Conservation (phyloP, 2,113 vertebrate species). For the Gallinago jamesoni region DNA sequence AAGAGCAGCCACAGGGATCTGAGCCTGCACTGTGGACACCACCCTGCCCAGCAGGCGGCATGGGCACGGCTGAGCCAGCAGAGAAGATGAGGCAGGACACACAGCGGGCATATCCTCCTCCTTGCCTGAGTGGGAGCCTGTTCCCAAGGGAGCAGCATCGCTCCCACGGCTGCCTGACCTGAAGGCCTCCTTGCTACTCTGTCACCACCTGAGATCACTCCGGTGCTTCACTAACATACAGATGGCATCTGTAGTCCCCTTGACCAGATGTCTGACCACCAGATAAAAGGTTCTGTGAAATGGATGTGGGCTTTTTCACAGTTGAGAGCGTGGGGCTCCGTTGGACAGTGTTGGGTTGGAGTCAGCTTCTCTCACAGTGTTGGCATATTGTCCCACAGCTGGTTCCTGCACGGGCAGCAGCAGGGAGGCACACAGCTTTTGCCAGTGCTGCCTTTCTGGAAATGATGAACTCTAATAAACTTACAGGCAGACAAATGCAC, state of each 20-base stretch:
- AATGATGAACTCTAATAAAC: neutral
- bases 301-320: no score
- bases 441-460: neutral
- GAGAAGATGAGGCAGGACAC: neutral
- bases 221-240: fast-evolving
- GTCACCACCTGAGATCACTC: neutral
- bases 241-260: no score
- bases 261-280: neutral
- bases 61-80: fast-evolving
- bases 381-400: neutral
- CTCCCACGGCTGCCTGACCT: neutral
- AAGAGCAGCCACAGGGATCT: fast-evolving
- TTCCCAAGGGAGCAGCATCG: neutral
- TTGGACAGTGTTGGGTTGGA: neutral
- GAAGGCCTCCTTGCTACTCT: neutral
- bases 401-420: neutral
- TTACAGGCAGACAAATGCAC: neutral
- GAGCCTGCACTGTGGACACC: fast-evolving
- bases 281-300: no score
- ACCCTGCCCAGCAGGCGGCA: fast-evolving
- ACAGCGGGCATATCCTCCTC: fast-evolving
- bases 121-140: neutral
- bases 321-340: no score
- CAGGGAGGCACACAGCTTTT: neutral
- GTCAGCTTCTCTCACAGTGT: neutral